These are phyloP conservation scores for Aphelenchoides bicaudatus DNA, from an alignment of 2,888 invertebrate genomes.

Conservation along the genomic window DNA sequence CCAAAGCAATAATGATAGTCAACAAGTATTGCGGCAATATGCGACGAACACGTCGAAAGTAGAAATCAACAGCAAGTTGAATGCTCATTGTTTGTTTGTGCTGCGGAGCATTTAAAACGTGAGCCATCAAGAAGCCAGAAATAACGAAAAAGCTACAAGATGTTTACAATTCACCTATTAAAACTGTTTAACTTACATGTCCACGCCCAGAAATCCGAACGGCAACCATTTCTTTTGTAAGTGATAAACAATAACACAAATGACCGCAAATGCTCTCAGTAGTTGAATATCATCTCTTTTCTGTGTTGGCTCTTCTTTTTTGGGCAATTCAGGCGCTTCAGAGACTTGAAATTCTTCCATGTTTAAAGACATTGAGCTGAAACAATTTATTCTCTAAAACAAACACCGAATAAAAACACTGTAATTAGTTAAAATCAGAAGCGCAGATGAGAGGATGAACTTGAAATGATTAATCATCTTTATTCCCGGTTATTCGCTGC, in stretches of 20 bases:
- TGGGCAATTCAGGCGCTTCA: too few species aligned
- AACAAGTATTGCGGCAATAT: slow-evolving; percentile 11
- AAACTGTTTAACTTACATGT: slow-evolving; percentile 15
- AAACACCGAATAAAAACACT: too few species aligned
- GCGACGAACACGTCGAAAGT: slow-evolving; percentile 1
- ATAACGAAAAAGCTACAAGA: slow-evolving; percentile 17
- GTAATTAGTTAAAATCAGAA: too few species aligned
- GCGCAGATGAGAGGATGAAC: too few species aligned
- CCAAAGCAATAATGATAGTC: not conserved
- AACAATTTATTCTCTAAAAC: not conserved
- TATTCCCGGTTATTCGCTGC: too few species aligned
- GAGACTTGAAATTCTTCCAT: too few species aligned
- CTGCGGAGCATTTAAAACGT: slow-evolving; percentile 7
- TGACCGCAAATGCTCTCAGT: slow-evolving; percentile 11
- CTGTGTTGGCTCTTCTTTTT: not conserved
- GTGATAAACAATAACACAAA: slow-evolving; percentile 12
- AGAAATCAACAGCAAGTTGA: not conserved
- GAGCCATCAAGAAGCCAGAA: slow-evolving; percentile 20
- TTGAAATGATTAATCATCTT: too few species aligned
- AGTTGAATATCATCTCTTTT: slow-evolving; percentile 16
- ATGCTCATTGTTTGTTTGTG: not conserved
- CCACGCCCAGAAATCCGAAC: slow-evolving; percentile 12
- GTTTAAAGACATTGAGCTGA: too few species aligned
- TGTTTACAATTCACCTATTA: too few species aligned
- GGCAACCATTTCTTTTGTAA: not conserved